Percentiles rank a stretch among this genome's conserved stretches.
phyloP scores from a whole-genome alignment of 1,140 invertebrate genomes.

The Apocrypta bakeri region DNA sequence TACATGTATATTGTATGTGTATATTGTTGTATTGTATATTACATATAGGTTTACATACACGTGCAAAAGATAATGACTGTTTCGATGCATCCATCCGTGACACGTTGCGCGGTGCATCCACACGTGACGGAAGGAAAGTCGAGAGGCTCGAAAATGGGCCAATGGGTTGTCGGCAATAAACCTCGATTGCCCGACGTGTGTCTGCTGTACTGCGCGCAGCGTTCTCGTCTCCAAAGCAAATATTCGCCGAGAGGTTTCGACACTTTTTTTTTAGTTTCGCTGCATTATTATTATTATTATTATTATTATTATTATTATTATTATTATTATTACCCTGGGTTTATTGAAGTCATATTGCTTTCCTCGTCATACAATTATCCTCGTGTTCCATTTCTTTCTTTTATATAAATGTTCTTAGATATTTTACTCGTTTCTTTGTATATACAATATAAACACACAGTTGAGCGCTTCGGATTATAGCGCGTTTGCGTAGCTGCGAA shows the following conservation, averaged over 20 bases:
- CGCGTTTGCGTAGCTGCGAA: conserved; percentile 1
- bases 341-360: neutral
- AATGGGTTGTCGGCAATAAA: conserved; percentile 62
- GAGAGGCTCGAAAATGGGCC: conserved; percentile 59
- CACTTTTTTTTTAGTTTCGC: neutral
- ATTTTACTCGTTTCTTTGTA: neutral
- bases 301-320: no score
- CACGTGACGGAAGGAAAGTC: conserved; percentile 63
- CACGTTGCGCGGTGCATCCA: conserved; percentile 54
- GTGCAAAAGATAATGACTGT: conserved; percentile 43
- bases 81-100: conserved; percentile 58
- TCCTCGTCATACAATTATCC: neutral
- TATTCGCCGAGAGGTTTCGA: conserved; percentile 37
- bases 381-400: neutral
- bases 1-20: no score
- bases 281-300: neutral
- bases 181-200: conserved; percentile 55
- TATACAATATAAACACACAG: neutral
- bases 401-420: neutral
- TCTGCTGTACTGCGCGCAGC: neutral
- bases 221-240: conserved; percentile 33
- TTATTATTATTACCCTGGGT: no score
- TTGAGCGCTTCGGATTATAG: neutral
- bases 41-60: neutral
- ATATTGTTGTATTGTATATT: no score